Evolutionary conservation across 2,797 vertebrate genomes (phyloP).

Genomic region (Glyptemys insculpta): DNA sequence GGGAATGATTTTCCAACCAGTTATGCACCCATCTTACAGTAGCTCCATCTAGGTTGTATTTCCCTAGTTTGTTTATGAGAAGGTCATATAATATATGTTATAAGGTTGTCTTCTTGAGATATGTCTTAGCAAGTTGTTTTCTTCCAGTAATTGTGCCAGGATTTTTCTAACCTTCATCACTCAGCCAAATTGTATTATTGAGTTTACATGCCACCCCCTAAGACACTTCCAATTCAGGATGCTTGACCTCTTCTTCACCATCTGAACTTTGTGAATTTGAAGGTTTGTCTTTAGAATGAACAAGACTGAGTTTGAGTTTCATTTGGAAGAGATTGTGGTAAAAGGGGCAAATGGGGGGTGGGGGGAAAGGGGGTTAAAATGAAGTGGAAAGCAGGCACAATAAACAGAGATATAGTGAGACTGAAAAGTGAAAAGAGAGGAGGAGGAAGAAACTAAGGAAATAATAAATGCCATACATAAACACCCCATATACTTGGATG

Average conservation of each 20-base stretch:
- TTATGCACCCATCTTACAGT: no score
- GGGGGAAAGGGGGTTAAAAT: neutral
- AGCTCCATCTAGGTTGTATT: no score
- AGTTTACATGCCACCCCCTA: neutral
- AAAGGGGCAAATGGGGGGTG: neutral
- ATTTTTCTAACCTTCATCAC: neutral
- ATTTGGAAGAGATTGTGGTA: neutral
- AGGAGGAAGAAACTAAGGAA: neutral
- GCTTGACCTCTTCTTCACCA: neutral
- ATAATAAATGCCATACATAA: neutral
- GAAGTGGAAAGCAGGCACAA: neutral
- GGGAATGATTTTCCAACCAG: no score
- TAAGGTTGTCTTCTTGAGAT: neutral
- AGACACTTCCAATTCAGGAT: neutral
- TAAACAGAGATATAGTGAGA: neutral
- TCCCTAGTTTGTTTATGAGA: no score
- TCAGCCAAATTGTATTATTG: neutral
- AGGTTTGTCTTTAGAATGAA: conserved; percentile 13
- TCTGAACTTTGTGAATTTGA: neutral
- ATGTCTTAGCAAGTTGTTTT: neutral
- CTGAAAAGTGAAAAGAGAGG: neutral
- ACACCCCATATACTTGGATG: neutral
- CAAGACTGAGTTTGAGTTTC: neutral
- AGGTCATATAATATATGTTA: neutral
- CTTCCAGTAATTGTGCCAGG: conserved; percentile 11